Base-by-base conservation (phyloP, 2,113 vertebrate species). In the Cervus canadensis region DNA sequence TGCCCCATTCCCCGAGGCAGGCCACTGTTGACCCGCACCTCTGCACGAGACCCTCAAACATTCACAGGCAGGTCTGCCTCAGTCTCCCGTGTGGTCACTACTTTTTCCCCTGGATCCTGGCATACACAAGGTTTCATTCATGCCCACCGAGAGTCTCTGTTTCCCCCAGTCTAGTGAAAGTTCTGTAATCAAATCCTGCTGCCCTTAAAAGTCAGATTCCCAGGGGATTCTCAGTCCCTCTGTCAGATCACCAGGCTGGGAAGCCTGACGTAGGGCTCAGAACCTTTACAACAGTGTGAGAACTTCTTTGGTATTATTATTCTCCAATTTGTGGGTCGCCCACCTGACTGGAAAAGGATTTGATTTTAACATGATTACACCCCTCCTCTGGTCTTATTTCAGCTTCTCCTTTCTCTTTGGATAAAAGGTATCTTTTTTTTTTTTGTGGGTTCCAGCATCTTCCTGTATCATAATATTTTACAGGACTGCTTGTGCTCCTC, bases 351-450 rank as follows among this genome's bases (percentile, higher is more conserved):
- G 62, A 16, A 67, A 5, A n/a, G 16, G 33, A n/a, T n/a, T 67
- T 5, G 33, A 67, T 67, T 67, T 19, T 67, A 67, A 67, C 33
- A 4, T 67, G 16, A 67, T n/a, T 67, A 19, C 33, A 67, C 33
- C 16, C 33, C 16, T 67, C 7, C 62, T 67, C 2, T 1, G 16
- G 62, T 5, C 62, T 67, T 33, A 0, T n/a, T 67, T 67, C 0
- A 0, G 33, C 62, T 67, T n/a, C 62, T 67, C 16, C 33, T 16
- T 67, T 67, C 62, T 67, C 33, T 67, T 67, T 67, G 30, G 30
- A 17, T 19, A 10, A n/a, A n/a, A 5, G 64, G 14, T 67, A 4
- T 67, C 3, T 23, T 67, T 10, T 21, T n/a, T 67, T 19, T 64
- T 67, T 67, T 19, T 7, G 4, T 67, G 33, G 33, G 33, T 67